Base-by-base conservation (phyloP, 2,888 invertebrate species). In the Synanthedon formicaeformis region DNA sequence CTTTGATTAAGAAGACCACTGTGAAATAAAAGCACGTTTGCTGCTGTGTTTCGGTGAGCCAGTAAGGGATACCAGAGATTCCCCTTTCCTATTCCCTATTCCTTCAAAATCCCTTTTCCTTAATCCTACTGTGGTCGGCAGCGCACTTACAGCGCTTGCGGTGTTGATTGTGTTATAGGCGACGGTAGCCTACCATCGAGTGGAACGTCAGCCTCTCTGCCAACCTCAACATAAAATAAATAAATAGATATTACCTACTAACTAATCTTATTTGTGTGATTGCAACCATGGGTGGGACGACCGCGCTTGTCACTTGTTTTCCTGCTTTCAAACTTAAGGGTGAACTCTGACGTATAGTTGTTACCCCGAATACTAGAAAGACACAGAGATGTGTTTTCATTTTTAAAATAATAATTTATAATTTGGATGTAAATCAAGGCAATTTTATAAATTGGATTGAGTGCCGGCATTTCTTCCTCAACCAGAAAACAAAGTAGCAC, bases 251-350 rank as follows among this genome's bases (percentile, higher is more conserved):
- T 0, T 34, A 27, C 27, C 8, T 27, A 34, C 34, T 59, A 62
- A 61, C 65, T 67, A 69, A 71, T 73, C 69, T 70, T 61, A 59
- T 64, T 63, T 61, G 58, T 53, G 63, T 60, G 61, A 57, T 58
- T 60, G 56, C 57, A 57, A 63, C 69, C 69, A 69, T 68, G 60
- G 67, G 60, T 66, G 64, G 64, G 66, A 45, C 45, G 45, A 13
- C 67, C 69, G 69, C 67, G 65, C 65, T 59, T 72, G 67, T 72
- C 70, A 65, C 68, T 71, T 69, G 67, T 71, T 74, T 72, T 67
- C 68, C 61, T 63, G 65, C 65, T 70, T 65, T 65, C 66, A 61
- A 49, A 49, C 13, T 45, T 13, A 14, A 16, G 23, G 49, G 48
- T 14, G 48, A 45, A 45, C 13, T 45, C 10, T 45, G 6, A 34